Conservation (phyloP, 2,888 invertebrate species). For the Sipha maydis region DNA sequence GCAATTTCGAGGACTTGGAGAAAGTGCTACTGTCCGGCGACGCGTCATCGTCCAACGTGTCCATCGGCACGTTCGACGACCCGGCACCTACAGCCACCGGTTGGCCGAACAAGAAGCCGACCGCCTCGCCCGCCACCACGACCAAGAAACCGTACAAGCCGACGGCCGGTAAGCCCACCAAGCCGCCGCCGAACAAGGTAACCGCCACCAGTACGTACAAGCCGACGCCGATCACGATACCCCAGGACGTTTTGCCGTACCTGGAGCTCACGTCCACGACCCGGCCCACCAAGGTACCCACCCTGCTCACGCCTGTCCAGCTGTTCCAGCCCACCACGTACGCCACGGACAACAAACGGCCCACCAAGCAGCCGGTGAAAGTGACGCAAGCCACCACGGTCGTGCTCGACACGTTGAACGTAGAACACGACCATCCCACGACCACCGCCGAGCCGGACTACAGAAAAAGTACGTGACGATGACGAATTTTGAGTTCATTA, state of each 20-base stretch:
- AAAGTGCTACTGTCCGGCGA: constrained; percentile 76
- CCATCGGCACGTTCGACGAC: constrained; percentile 65
- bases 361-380: constrained; percentile 60
- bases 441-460: constrained; percentile 66
- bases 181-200: constrained; percentile 63
- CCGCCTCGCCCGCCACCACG: constrained; percentile 63
- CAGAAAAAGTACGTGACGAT: constrained; percentile 68
- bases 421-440: constrained; percentile 50
- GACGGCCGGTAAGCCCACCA: constrained; percentile 15
- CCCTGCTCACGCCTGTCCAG: constrained; percentile 62
- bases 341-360: constrained; percentile 50
- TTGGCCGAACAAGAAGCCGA: constrained; percentile 64
- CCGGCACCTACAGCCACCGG: constrained; percentile 55
- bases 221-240: constrained; percentile 41
- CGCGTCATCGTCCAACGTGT: constrained; percentile 64
- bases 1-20: constrained; percentile 82
- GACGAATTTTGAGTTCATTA: neutral
- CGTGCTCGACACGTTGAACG: constrained; percentile 54
- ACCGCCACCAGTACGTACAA: constrained; percentile 27
- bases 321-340: constrained; percentile 63
- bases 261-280: constrained; percentile 58
- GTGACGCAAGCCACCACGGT: constrained; percentile 45
- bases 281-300: constrained; percentile 60
- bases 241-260: constrained; percentile 7
- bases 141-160: constrained; percentile 60